Evolutionary conservation across 2,888 invertebrate species (phyloP).

Genomic region (Aromia moschata): DNA sequence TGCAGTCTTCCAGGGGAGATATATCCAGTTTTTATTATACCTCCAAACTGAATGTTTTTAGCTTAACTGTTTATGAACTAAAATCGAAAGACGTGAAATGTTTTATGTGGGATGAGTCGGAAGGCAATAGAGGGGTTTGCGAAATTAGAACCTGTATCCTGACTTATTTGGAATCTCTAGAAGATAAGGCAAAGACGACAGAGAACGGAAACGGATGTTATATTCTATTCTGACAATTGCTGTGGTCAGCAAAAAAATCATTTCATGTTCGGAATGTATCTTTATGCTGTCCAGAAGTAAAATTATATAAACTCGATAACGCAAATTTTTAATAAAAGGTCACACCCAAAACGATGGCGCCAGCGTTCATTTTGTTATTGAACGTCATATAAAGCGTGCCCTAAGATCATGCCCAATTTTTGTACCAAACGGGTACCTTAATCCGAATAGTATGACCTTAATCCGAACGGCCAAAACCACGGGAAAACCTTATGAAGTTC

Average conservation of each 20-base stretch:
- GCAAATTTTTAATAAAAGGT: conserved; percentile 47
- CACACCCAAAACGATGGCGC: conserved; percentile 51
- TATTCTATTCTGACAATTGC: conserved; percentile 25
- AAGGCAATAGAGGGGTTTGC: conserved; percentile 23
- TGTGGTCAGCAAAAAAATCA: conserved; percentile 16
- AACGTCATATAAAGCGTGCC: conserved; percentile 38
- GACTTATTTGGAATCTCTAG: conserved; percentile 20
- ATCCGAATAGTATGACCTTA: too few relatives aligned
- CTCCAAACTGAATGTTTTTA: conserved; percentile 32
- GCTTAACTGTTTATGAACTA: conserved; percentile 28
- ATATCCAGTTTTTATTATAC: conserved; percentile 31
- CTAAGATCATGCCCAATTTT: conserved; percentile 47
- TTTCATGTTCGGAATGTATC: not conserved
- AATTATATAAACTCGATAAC: conserved; percentile 1
- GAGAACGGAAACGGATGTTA: conserved; percentile 3
- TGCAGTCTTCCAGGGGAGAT: conserved; percentile 14
- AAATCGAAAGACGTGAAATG: conserved; percentile 20
- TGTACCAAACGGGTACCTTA: conserved; percentile 48
- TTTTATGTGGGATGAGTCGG: conserved; percentile 32
- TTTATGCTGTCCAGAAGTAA: conserved; percentile 3
- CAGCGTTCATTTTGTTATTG: conserved; percentile 42
- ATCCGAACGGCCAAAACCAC: conserved; percentile 36
- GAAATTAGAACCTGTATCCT: conserved; percentile 32
- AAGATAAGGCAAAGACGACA: conserved; percentile 14
- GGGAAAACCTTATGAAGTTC: conserved; percentile 29